These are phyloP conservation scores for Amaurobius ferox DNA, from an alignment of 2,888 invertebrate genomes.

Conservation along the genomic window DNA sequence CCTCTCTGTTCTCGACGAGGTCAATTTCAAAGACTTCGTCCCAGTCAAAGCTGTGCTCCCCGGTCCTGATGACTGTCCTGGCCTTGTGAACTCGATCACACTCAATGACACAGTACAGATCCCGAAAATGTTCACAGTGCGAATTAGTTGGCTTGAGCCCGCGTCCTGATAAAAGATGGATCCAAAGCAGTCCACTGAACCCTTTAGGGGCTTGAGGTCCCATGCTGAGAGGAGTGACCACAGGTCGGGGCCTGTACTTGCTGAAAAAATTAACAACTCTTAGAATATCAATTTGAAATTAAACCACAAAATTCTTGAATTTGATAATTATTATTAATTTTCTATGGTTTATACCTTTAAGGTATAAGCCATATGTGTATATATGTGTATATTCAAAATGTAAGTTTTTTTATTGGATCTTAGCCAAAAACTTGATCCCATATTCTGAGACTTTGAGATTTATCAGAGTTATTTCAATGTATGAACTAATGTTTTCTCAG, in stretches of 20 bases:
- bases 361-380: no score
- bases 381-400: no score
- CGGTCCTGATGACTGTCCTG: slow-evolving; percentile 95
- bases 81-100: slow-evolving; percentile 98
- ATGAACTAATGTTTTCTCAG: no score
- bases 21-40: slow-evolving; percentile 99
- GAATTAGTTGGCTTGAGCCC: slow-evolving; percentile 80
- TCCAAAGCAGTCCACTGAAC: slow-evolving; percentile 92
- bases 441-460: no score
- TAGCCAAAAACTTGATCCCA: no score
- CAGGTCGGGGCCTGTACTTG: slow-evolving; percentile 51
- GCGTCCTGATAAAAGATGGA: slow-evolving; percentile 91
- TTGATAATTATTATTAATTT: no score
- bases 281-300: no score
- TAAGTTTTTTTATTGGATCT: no score
- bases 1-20: slow-evolving; percentile 93
- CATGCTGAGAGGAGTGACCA: slow-evolving; percentile 32
- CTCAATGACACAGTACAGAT: slow-evolving; percentile 98
- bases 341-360: no score
- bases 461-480: no score
- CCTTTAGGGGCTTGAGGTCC: slow-evolving; percentile 77
- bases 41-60: slow-evolving; percentile 98
- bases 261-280: no score
- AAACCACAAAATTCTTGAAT: no score
- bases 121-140: slow-evolving; percentile 81